Conservation (phyloP, 1,140 invertebrate species). For the Trichomalopsis sarcophagae region DNA sequence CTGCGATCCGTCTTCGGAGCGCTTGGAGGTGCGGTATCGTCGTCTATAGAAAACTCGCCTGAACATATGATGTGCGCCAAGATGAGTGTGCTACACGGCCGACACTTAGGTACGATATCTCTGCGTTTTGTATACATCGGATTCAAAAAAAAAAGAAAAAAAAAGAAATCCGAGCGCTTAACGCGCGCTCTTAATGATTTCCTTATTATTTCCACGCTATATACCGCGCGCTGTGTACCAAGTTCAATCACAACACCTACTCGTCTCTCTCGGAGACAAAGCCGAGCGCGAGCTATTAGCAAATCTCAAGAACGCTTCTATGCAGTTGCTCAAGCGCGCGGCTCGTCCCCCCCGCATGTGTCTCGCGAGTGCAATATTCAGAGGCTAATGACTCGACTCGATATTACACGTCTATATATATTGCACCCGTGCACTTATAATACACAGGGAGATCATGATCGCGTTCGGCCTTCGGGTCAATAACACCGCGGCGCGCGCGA, state of each 20-base stretch:
- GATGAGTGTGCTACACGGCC: constrained; percentile 74
- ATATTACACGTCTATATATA: background rate
- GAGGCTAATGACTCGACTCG: constrained; percentile 44
- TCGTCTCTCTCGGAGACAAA: background rate
- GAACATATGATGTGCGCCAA: constrained; percentile 71
- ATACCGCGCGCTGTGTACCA: background rate
- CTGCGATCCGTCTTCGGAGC: too few species aligned
- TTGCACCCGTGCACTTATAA: background rate
- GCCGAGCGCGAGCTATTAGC: background rate
- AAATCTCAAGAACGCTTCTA: background rate
- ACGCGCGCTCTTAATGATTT: background rate
- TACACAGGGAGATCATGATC: background rate
- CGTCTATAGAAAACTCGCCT: background rate
- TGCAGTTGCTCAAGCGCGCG: constrained; percentile 23
- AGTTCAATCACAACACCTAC: background rate
- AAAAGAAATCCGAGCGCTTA: background rate
- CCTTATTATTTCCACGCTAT: background rate
- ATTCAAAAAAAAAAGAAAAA: background rate
- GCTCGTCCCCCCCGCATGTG: background rate
- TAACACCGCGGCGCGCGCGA: constrained; percentile 60
- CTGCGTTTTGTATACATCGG: background rate
- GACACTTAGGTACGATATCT: constrained; percentile 70
- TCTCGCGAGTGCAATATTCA: constrained; percentile 14
- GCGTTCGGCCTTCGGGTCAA: constrained; percentile 65
- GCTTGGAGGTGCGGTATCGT: background rate